Base-by-base conservation (phyloP, 2,797 vertebrate genomes). In the Channa striata region DNA sequence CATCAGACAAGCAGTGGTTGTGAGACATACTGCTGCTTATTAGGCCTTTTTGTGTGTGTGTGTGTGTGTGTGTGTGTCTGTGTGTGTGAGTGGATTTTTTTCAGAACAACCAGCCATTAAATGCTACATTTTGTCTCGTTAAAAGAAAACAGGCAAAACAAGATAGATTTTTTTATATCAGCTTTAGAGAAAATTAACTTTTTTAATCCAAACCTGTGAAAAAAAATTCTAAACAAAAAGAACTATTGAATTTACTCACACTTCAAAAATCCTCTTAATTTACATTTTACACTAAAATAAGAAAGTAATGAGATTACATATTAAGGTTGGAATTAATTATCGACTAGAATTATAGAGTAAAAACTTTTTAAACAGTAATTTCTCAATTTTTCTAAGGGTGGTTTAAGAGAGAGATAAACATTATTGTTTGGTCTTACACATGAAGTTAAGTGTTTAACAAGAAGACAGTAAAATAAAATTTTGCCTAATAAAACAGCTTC, bases 341-440 rank as follows among this genome's bases (percentile, higher is more conserved):
- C 34, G 11, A 21, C 33, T 59, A n/a, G n/a, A n/a, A n/a, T n/a
- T 63, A 63, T 16, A 16, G 73, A 76, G 17, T 30, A 33, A 51
- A 88, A 64, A 44, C 13, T 11, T 51, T 13, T 65, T 53, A 50
- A 30, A 47, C 25, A 87, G 89, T 81, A 43, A 21, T 86, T 90
- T 83, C 16, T 70, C 77, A 68, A 80, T 85, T n/a, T n/a, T n/a
- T n/a, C n/a, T n/a, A n/a, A n/a, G n/a, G n/a, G n/a, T n/a, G n/a
- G n/a, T n/a, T n/a, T n/a, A n/a, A n/a, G 94, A 93, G 86, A 94
- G 95, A 30, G 4, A 4, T 2, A 2, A 4, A 30, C 25, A 30
- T 37, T 37, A 37, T 37, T 37, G 11, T 37, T 37, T 2, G 2
- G 6, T 37, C 36, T 37, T 37, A 37, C 25, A 30, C 0, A 30